Conservation (phyloP, 2,888 invertebrate species). For the Amblyjoppa fuscipennis region DNA sequence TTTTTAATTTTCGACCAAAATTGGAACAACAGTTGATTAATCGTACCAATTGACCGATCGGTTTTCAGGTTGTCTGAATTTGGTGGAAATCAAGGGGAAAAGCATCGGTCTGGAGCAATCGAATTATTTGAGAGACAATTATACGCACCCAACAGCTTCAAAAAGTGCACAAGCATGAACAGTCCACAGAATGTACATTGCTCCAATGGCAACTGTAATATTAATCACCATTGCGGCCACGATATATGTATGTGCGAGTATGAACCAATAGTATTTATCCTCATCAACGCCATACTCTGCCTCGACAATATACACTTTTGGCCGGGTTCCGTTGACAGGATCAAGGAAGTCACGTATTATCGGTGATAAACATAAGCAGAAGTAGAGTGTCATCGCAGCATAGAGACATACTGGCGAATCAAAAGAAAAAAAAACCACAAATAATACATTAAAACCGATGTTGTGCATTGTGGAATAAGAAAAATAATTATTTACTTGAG, state of each 20-base stretch:
- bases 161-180: neutral
- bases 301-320: slow-evolving; percentile 18
- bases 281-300: slow-evolving; percentile 44
- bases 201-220: neutral
- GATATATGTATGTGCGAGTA: slow-evolving; percentile 26
- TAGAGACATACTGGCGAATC: neutral
- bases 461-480: neutral
- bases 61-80: too few species aligned
- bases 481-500: neutral
- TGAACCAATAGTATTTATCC: slow-evolving; percentile 24
- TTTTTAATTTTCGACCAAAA: too few species aligned
- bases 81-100: too few species aligned
- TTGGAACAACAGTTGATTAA: too few species aligned
- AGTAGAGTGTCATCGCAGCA: neutral
- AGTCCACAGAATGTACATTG: neutral
- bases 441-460: neutral
- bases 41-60: too few species aligned
- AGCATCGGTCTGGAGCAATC: neutral
- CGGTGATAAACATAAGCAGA: neutral
- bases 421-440: neutral
- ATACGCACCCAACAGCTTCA: neutral
- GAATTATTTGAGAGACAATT: neutral
- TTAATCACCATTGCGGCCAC: neutral
- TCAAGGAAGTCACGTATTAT: slow-evolving; percentile 16
- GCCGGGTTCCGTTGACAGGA: slow-evolving; percentile 30